Conservation (phyloP, 2,888 invertebrate species). For the Drosophila hamatofila region DNA sequence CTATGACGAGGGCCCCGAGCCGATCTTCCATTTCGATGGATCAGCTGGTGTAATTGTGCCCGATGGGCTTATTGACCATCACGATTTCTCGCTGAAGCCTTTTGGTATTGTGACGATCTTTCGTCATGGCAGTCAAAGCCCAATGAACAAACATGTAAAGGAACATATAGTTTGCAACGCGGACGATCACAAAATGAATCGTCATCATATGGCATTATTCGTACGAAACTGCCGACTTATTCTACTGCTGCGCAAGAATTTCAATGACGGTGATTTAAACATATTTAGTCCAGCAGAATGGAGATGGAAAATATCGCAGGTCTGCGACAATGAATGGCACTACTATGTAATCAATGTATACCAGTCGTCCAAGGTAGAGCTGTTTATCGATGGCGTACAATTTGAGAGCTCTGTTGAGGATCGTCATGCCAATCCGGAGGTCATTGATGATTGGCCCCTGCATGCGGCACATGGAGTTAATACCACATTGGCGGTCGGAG, state of each 20-base stretch:
- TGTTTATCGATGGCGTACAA: conserved; percentile 93
- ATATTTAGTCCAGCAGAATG: conserved; percentile 99
- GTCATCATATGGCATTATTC: conserved; percentile 99
- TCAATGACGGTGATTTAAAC: conserved; percentile 95
- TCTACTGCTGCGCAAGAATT: conserved; percentile 94
- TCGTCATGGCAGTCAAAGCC: conserved; percentile 92
- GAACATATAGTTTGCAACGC: conserved; percentile 98
- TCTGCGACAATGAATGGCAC: conserved; percentile 99
- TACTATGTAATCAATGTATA: conserved; percentile 97
- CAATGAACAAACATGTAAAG: conserved; percentile 93
- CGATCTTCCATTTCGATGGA: conserved; percentile 98
- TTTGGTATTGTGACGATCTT: conserved; percentile 98
- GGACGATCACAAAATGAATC: conserved; percentile 99
- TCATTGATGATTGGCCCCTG: conserved; percentile 99
- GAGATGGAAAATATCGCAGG: conserved; percentile 98
- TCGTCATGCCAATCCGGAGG: conserved; percentile 94
- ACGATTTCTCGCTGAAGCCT: conserved; percentile 88
- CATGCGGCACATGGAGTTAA: conserved; percentile 97
- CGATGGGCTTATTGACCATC: conserved; percentile 89
- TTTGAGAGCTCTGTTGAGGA: conserved; percentile 85
- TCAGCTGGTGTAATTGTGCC: conserved; percentile 95
- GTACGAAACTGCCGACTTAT: conserved; percentile 98
- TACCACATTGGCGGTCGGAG: conserved; percentile 97
- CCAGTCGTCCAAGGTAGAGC: conserved; percentile 90
- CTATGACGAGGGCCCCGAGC: conserved; percentile 94